Evolutionary conservation across 2,888 invertebrate genomes (phyloP), one percentile per base, ranked within the genome.

Genomic region (Folsomia manolachei): DNA sequence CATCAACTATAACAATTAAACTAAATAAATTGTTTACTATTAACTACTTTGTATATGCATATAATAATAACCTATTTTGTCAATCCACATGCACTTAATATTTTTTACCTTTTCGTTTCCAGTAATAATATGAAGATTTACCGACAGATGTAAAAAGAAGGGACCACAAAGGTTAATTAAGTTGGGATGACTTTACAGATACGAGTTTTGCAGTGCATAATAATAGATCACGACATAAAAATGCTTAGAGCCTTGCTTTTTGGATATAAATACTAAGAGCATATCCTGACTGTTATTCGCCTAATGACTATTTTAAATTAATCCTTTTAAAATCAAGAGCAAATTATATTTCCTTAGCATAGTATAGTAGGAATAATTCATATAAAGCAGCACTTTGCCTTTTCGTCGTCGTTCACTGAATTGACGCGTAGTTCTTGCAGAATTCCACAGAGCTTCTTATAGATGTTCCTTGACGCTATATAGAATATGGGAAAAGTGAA

Each of bases 391-490:
- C n/a, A n/a, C n/a, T n/a, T n/a, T n/a, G n/a, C n/a, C n/a, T n/a
- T n/a, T n/a, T n/a, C n/a, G n/a, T n/a, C n/a, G n/a, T n/a, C n/a
- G n/a, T n/a, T 19, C 60, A 60, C 60, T 19, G 4, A 21, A 60
- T 60, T 60, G 19, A n/a, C 39, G 39, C 39, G 14, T 39, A 39
- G 14, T 39, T 39, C 39, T 39, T 39, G 4, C n/a, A n/a, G n/a
- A 14, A 39, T 39, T 39, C 4, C 4, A 39, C 4, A 9, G 39
- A 39, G 39, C 39, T 56, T 56, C 21, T 66, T 66, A 66, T 39
- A 66, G 68, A 72, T 75, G 69, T 27, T 75, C 74, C 52, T 75
- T 75, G 21, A 75, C 74, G 52, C 72, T 72, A 65, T 11, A 63
- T n/a, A 69, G 19, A 19, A 67, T 24, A 67, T 19, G 24, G 53